Base-by-base conservation (phyloP, 1,140 invertebrate genomes). In the Drosophila subobscura region DNA sequence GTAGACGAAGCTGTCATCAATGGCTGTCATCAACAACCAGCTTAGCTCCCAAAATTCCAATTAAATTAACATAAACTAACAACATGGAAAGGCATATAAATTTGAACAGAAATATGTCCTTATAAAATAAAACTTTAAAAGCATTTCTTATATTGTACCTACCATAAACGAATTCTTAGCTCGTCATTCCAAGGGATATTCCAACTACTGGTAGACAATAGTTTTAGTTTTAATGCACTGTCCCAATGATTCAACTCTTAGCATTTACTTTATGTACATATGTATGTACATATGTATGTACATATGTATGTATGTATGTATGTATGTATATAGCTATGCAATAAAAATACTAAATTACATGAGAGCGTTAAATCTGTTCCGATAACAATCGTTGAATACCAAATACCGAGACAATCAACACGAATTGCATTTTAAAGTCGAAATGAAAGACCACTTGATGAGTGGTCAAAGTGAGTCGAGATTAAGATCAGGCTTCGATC, bases 391-490 rank as follows among this genome's bases (percentile, higher is more conserved):
- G 7, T 1, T 1, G 20, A 57, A 52, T 37, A 37, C 33, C 33
- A 37, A 63, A 72, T 47, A 41, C 61, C 59, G 55, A 78, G 55
- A 72, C 58, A 66, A 81, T 81, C 79, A 83, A 73, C 47, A 44
- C 10, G 61, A 77, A 84, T 84, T 72, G 64, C 77, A 76, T 80
- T 85, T 84, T 84, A 84, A 84, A 84, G 55, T 47, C 64, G 51
- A 72, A 79, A 63, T 67, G 66, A 72, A 77, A 84, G 81, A 80
- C 58, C 58, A 72, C 72, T 85, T 86, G 80, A 85, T 86, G 81
- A 85, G 81, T 85, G 81, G 61, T 66, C 80, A 85, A 85, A 85
- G 77, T 85, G 80, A 85, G 77, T 72, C 80, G 53, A 85, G 80
- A 86, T 86, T 57, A 63, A 63, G 63, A 86, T 85, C 80, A 49